phyloP scores from a whole-genome alignment of 2,113 vertebrate genomes.

The Cinclus mexicanus region DNA sequence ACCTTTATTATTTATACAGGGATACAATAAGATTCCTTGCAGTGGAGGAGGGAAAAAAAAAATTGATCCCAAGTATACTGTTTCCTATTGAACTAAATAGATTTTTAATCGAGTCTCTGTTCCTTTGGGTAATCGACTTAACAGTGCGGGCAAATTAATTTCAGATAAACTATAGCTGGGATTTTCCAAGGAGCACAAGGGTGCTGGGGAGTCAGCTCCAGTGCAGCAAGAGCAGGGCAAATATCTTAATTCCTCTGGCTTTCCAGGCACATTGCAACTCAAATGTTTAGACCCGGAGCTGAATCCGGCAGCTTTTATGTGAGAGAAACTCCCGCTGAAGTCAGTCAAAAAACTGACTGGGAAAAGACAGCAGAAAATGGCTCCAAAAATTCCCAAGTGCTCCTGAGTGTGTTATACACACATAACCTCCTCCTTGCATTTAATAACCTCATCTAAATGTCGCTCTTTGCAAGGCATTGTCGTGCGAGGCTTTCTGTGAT shows the following conservation, averaged over 20 bases:
- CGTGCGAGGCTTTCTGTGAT: neutral
- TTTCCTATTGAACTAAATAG: slow-evolving; percentile 60
- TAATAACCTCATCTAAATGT: slow-evolving; percentile 28
- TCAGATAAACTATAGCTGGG: slow-evolving; percentile 53
- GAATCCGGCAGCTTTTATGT: neutral
- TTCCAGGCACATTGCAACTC: neutral
- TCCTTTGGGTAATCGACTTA: slow-evolving; percentile 64
- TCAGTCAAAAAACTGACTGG: neutral
- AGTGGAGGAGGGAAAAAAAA: neutral
- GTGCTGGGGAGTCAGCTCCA: slow-evolving; percentile 20
- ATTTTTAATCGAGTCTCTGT: slow-evolving; percentile 52
- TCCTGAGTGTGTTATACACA: neutral
- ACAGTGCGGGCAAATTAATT: slow-evolving; percentile 56
- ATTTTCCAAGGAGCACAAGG: slow-evolving; percentile 32
- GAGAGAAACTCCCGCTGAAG: neutral
- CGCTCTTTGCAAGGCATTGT: neutral
- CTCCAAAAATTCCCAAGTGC: slow-evolving; percentile 16
- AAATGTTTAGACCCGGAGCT: neutral
- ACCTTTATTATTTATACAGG: slow-evolving; percentile 61
- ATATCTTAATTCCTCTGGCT: slow-evolving; percentile 33
- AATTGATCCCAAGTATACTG: slow-evolving; percentile 48
- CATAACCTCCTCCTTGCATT: slow-evolving; percentile 7
- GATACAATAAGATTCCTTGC: slow-evolving; percentile 37
- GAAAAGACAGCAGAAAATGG: neutral
- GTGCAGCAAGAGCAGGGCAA: neutral